These are phyloP conservation scores for Aspiorhynchus laticeps DNA, from an alignment of 2,113 vertebrate genomes.

Conservation along the genomic window DNA sequence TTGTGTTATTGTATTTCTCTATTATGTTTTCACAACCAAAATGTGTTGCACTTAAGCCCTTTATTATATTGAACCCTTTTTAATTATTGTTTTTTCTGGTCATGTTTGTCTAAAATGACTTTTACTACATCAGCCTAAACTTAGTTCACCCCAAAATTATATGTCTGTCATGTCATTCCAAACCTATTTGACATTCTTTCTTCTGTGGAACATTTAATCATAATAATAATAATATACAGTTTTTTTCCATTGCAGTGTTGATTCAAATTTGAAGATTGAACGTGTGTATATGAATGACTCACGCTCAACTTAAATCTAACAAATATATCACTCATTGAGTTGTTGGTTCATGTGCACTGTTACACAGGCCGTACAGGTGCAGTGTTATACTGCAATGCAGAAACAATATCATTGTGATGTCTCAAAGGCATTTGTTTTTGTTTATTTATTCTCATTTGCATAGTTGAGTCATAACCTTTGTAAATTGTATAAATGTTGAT, in stretches of 20 bases:
- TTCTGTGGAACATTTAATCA: neutral
- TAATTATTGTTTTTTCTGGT: neutral
- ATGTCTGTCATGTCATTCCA: neutral
- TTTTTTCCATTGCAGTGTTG: neutral
- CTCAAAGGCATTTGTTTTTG: constrained; percentile 10
- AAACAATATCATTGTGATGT: constrained; percentile 1
- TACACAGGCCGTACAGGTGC: neutral
- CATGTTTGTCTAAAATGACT: neutral
- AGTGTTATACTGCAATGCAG: neutral
- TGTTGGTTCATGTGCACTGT: constrained; percentile 24
- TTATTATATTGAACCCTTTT: neutral
- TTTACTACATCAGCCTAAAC: neutral
- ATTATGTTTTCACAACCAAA: neutral
- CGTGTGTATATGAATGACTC: neutral
- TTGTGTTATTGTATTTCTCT: neutral
- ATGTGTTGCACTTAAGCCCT: constrained; percentile 9
- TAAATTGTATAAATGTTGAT: constrained; percentile 12
- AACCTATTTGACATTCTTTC: neutral
- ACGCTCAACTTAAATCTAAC: neutral
- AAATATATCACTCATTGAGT: neutral
- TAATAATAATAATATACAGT: neutral
- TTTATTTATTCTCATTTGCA: constrained; percentile 38
- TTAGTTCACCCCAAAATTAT: neutral
- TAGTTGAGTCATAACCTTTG: constrained; percentile 37
- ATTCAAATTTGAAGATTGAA: neutral